Conservation (phyloP, 2,797 vertebrate species). For the Heterohyrax brucei region DNA sequence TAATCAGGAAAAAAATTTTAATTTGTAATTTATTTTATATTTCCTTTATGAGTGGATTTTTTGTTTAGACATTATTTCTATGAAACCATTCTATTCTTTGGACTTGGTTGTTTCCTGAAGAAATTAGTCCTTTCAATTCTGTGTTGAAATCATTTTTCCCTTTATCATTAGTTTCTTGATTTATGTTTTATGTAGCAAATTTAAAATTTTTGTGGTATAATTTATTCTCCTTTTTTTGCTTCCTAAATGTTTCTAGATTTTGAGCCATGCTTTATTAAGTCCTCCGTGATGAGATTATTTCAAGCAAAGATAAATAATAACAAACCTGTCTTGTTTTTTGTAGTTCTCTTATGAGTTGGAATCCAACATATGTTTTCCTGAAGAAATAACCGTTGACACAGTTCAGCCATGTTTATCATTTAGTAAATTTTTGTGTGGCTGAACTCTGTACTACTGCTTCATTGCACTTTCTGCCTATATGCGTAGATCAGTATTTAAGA, state of each 20-base stretch:
- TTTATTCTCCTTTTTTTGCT: neutral
- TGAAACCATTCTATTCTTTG: neutral
- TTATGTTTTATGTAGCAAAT: neutral
- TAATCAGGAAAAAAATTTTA: neutral
- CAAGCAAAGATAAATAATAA: neutral
- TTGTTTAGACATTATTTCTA: slow-evolving; percentile 18
- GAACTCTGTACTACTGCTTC: neutral
- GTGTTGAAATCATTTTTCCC: neutral
- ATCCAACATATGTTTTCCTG: neutral
- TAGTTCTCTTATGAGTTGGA: neutral
- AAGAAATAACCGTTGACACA: neutral
- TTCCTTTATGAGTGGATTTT: slow-evolving; percentile 7
- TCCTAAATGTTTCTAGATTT: neutral
- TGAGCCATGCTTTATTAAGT: neutral
- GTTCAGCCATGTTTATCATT: neutral
- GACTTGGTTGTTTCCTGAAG: neutral
- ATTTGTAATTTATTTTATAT: slow-evolving; percentile 37
- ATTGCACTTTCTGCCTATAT: neutral
- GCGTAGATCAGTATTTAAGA: neutral
- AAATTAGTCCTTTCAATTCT: neutral
- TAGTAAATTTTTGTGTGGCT: slow-evolving; percentile 7
- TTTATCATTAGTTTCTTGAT: slow-evolving; percentile 13
- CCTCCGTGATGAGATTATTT: neutral
- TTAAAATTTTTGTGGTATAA: neutral
- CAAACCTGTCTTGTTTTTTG: neutral